Conservation (phyloP, 30 jellyfish, hydroid and myxozoan genomes). For the Aurelia coerulea region DNA sequence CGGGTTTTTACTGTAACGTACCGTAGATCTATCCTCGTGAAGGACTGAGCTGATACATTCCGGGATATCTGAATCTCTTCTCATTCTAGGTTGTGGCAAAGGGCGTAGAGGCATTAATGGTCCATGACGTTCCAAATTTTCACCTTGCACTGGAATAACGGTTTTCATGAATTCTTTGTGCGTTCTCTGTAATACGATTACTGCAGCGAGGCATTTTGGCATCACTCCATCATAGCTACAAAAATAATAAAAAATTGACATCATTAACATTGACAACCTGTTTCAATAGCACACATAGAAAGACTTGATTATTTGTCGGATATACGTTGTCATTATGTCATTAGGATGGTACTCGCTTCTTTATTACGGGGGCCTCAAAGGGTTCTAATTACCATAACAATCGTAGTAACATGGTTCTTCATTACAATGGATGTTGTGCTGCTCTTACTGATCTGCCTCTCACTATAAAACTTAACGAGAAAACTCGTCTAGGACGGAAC, state of each 20-base stretch:
- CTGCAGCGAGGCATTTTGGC: constrained; percentile 88
- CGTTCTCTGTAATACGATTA: constrained; percentile 54
- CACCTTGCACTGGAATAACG: not conserved
- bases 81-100: not conserved
- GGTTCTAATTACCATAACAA: too few species aligned
- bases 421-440: too few species aligned
- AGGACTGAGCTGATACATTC: constrained; percentile 27
- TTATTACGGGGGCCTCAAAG: too few species aligned
- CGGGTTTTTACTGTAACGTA: not conserved
- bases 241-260: not conserved
- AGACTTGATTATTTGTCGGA: too few species aligned
- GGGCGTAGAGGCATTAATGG: not conserved
- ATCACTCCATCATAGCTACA: constrained; percentile 71
- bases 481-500: too few species aligned
- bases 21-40: constrained; percentile 40
- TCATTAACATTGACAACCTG: too few species aligned
- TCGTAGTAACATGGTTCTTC: too few species aligned
- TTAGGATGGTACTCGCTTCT: too few species aligned
- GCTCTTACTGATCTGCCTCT: too few species aligned
- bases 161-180: constrained; percentile 48
- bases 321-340: too few species aligned
- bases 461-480: too few species aligned
- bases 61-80: not conserved
- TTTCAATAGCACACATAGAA: too few species aligned
- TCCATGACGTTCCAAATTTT: not conserved